Evolutionary conservation across 92 coral and sea anemone species (phyloP).

Genomic region (Ricordea florida): DNA sequence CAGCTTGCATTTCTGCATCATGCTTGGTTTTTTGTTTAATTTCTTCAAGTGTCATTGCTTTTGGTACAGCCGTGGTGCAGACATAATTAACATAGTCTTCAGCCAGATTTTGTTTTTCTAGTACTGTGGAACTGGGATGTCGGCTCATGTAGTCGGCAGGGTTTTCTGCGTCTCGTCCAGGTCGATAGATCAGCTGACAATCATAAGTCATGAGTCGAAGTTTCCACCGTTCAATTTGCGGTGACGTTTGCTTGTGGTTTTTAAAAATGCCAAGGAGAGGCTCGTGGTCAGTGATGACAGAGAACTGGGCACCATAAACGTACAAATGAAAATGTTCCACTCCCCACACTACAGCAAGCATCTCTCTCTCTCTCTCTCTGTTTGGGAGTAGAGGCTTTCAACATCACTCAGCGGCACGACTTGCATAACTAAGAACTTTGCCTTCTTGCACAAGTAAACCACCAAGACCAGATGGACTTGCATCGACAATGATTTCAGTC

Average conservation of each 20-base stretch:
- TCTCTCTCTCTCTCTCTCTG: slow-evolving; percentile 66
- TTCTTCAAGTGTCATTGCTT: slow-evolving; percentile 60
- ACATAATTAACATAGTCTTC: slow-evolving; percentile 46
- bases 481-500: slow-evolving; percentile 55
- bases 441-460: slow-evolving; percentile 39
- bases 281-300: slow-evolving; percentile 65
- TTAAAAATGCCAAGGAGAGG: slow-evolving; percentile 56
- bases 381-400: slow-evolving; percentile 54
- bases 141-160: slow-evolving; percentile 62
- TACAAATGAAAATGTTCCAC: slow-evolving; percentile 60
- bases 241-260: slow-evolving; percentile 46
- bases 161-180: slow-evolving; percentile 62
- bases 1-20: slow-evolving; percentile 27
- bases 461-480: slow-evolving; percentile 58
- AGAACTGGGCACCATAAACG: slow-evolving; percentile 57
- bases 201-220: slow-evolving; percentile 64
- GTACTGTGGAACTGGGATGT: slow-evolving; percentile 18
- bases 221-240: slow-evolving; percentile 67
- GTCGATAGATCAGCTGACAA: slow-evolving; percentile 51
- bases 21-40: slow-evolving; percentile 44
- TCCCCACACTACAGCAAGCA: slow-evolving; percentile 73
- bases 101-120: slow-evolving; percentile 8
- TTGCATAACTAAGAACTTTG: slow-evolving; percentile 60
- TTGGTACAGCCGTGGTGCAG: slow-evolving; percentile 36
- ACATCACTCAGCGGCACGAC: slow-evolving; percentile 59